Conservation (phyloP, 2,888 invertebrate genomes). For the Philonicus albiceps region DNA sequence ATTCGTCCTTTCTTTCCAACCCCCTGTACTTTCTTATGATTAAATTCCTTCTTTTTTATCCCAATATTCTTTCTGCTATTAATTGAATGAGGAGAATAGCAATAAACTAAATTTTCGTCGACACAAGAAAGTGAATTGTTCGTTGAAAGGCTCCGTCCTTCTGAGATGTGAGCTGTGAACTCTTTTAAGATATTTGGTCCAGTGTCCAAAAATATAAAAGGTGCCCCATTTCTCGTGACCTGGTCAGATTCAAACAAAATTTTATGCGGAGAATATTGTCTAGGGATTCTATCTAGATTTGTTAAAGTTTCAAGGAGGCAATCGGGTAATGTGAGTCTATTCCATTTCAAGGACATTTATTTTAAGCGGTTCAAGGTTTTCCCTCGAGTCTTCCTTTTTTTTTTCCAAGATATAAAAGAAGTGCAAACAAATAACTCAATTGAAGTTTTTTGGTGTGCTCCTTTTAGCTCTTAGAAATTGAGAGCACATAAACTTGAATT, state of each 20-base stretch:
- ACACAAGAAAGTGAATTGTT: neutral
- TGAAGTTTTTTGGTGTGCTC: neutral
- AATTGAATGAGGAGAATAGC: neutral
- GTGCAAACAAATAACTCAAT: neutral
- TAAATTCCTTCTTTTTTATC: neutral
- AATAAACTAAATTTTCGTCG: neutral
- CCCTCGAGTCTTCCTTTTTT: neutral
- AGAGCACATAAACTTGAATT: neutral
- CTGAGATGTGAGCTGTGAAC: neutral
- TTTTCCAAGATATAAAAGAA: neutral
- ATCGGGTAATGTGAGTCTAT: neutral
- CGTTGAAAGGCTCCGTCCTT: neutral
- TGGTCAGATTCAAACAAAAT: neutral
- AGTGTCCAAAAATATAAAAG: neutral
- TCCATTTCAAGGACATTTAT: neutral
- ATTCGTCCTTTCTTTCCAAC: neutral
- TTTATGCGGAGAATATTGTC: neutral
- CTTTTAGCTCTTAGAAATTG: neutral
- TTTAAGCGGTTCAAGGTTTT: neutral
- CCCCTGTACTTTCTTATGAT: neutral
- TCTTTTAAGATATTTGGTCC: neutral
- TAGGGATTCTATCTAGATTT: too few relatives aligned
- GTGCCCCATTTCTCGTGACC: neutral
- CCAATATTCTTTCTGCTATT: neutral
- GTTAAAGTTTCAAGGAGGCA: neutral